These are phyloP conservation scores for Halcyon leucocephala DNA, from an alignment of 2,797 vertebrate genomes.

Conservation along the genomic window DNA sequence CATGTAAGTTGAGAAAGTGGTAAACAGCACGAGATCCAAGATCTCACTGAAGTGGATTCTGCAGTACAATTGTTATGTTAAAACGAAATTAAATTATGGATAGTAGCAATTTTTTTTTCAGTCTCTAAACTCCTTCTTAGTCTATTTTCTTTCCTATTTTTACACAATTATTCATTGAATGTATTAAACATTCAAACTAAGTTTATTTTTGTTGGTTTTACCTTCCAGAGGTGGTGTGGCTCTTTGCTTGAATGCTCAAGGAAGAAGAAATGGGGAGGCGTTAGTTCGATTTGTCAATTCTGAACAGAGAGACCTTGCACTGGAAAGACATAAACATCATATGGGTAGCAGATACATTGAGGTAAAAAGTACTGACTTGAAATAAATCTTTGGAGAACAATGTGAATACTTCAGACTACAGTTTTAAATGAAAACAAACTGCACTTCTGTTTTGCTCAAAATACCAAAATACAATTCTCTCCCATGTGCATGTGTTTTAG, in stretches of 20 bases:
- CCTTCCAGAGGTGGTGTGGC: slow-evolving; percentile 91
- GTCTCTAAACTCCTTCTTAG: not conserved
- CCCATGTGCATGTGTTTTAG: not conserved
- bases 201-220: not conserved
- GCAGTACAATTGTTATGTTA: not conserved
- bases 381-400: not conserved
- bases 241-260: slow-evolving; percentile 94
- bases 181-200: not conserved
- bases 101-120: not conserved
- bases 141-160: not conserved
- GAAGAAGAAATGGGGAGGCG: slow-evolving; percentile 94
- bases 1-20: not conserved
- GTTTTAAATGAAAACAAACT: not conserved
- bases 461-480: not conserved
- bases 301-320: slow-evolving; percentile 93
- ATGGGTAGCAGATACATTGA: slow-evolving; percentile 98
- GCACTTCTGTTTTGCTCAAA: not conserved
- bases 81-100: not conserved
- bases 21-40: not conserved
- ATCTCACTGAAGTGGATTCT: not conserved
- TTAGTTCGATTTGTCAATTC: slow-evolving; percentile 92
- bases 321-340: slow-evolving; percentile 97
- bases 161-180: not conserved
- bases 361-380: slow-evolving; percentile 74
- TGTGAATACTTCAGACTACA: not conserved